Conservation (phyloP, 2,888 invertebrate genomes). For the Caenorhabditis plicata region DNA sequence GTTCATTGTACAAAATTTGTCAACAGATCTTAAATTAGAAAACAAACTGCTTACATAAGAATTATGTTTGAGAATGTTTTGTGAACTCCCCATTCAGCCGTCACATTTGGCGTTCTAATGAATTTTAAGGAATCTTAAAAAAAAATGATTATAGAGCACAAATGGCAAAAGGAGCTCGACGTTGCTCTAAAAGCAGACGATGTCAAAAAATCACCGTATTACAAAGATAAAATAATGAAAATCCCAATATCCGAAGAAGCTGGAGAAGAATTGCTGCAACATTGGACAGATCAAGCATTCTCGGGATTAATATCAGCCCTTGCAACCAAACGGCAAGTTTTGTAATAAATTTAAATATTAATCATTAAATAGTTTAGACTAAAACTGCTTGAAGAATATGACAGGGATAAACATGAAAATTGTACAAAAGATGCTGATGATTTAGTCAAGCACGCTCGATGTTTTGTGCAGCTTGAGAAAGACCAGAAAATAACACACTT, state of each 20-base stretch:
- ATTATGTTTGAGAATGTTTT: too few species aligned
- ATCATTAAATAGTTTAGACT: conserved; percentile 7
- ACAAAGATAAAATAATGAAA: conserved; percentile 11
- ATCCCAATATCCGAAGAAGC: conserved; percentile 14
- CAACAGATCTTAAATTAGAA: too few species aligned
- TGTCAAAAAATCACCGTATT: conserved; percentile 9
- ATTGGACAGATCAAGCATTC: conserved; percentile 32
- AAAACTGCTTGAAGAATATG: conserved; percentile 15
- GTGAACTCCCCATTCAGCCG: too few species aligned
- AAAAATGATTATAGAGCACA: too few species aligned
- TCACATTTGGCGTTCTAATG: too few species aligned
- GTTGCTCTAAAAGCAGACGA: conserved; percentile 3
- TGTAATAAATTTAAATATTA: background rate
- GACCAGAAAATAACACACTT: too few species aligned
- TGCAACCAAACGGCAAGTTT: conserved; percentile 18
- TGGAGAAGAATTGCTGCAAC: conserved; percentile 31
- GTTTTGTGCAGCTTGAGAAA: conserved; percentile 31
- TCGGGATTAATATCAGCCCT: conserved; percentile 30
- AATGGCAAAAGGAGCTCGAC: background rate
- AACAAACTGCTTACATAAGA: too few species aligned
- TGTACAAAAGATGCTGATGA: conserved; percentile 35
- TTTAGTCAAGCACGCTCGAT: conserved; percentile 38
- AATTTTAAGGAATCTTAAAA: too few species aligned
- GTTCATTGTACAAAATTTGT: too few species aligned
- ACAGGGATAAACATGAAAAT: conserved; percentile 13